Percentiles rank a stretch among this genome's conserved stretches.
phyloP scores from a whole-genome alignment of 2,888 invertebrate genomes.

The Meghimatium bilineatum region DNA sequence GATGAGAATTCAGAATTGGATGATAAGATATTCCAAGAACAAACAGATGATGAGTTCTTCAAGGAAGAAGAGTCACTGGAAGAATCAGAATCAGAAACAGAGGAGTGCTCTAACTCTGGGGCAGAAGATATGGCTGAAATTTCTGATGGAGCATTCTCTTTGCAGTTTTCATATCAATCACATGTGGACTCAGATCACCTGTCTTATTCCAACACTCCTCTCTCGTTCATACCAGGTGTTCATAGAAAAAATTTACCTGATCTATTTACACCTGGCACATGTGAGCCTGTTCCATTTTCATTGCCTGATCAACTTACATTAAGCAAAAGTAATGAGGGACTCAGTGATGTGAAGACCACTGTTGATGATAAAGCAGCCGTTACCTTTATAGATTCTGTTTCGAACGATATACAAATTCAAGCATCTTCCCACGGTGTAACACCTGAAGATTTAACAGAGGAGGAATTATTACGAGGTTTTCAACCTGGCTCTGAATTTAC shows the following conservation, averaged over 20 bases:
- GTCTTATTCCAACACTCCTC: conserved; percentile 80
- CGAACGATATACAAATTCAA: conserved; percentile 69
- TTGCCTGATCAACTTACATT: neutral
- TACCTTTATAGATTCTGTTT: conserved; percentile 71
- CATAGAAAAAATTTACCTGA: conserved; percentile 62
- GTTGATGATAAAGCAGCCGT: conserved; percentile 67
- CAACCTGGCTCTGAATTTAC: neutral
- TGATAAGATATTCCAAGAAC: neutral
- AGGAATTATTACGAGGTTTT: conserved; percentile 32
- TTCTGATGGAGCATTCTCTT: conserved; percentile 39
- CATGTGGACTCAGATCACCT: conserved; percentile 9
- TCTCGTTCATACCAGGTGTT: conserved; percentile 78
- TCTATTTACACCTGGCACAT: conserved; percentile 2
- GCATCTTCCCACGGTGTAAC: conserved; percentile 53
- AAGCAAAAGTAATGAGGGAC: neutral
- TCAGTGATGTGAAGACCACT: conserved; percentile 48
- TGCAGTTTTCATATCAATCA: conserved; percentile 1
- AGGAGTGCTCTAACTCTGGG: neutral
- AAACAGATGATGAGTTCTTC: neutral
- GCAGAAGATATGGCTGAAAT: conserved; percentile 42
- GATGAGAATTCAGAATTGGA: neutral
- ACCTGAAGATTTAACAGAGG: conserved; percentile 54
- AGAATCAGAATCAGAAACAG: neutral
- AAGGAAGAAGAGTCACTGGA: neutral
- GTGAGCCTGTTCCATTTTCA: neutral